A percentile compares a stretch with the other conserved stretches of the same genome.
Conservation (phyloP, 2,888 invertebrate species). For the Hydroisotoma schaefferi region DNA sequence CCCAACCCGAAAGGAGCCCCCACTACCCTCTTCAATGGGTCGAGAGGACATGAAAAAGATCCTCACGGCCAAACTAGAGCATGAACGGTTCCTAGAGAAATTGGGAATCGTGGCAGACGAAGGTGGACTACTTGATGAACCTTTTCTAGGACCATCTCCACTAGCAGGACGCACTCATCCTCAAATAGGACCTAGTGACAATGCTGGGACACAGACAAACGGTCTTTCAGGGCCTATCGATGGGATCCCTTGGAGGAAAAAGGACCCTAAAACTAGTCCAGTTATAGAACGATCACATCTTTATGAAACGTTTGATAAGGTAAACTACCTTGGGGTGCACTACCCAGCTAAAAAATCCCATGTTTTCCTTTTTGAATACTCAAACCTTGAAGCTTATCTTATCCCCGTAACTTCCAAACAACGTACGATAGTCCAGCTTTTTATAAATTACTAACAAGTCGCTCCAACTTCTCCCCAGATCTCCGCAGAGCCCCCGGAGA, state of each 20-base stretch:
- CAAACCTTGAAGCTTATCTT: too few relatives aligned
- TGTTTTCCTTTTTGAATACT: too few relatives aligned
- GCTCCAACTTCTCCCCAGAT: background rate
- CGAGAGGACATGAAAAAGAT: constrained; percentile 3
- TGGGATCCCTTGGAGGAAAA: constrained; percentile 24
- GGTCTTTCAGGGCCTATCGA: background rate
- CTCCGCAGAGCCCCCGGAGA: too few relatives aligned
- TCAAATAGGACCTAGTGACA: background rate
- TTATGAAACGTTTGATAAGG: constrained; percentile 22
- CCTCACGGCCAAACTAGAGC: constrained; percentile 14
- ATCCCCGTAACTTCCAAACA: too few relatives aligned
- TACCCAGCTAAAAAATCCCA: too few relatives aligned
- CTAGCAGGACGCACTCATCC: background rate
- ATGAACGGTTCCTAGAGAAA: constrained; percentile 19
- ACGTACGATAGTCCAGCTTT: too few relatives aligned
- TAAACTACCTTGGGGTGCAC: too few relatives aligned
- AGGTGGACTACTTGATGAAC: too few relatives aligned
- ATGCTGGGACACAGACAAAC: background rate
- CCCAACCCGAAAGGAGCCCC: too few relatives aligned
- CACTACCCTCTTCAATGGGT: too few relatives aligned
- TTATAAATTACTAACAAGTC: too few relatives aligned
- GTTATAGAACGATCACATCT: constrained; percentile 15
- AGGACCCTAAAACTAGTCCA: constrained; percentile 4
- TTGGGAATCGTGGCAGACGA: background rate
- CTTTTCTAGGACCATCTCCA: background rate